Evolutionary conservation across 2,113 vertebrate genomes (phyloP), one percentile per base, ranked within the genome.

Genomic region (Alces alces): DNA sequence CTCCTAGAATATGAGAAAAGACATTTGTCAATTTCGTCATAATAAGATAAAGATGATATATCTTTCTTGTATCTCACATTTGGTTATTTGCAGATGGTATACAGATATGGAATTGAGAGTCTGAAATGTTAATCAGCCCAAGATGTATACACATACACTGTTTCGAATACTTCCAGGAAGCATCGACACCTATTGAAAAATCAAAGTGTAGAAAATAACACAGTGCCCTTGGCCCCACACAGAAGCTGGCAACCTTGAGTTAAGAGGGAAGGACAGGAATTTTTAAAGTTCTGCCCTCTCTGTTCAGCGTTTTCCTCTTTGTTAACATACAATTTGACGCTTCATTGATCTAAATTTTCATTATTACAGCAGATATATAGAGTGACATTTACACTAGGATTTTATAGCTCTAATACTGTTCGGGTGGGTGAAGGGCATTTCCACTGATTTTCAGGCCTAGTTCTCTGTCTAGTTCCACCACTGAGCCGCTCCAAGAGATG

Each of bases 261-360:
- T 45, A 73, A 95, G 39, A 36, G 13, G 47, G 21, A 73, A 94
- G 58, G 70, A 52, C 73, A 85, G 25, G n/a, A 64, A 86, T 70
- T 88, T 70, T 88, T 45, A 73, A 97, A 45, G 66, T 91, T 91
- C 84, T 83, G 4, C 16, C 79, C 10, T 89, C 43, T 95, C 28
- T 95, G 39, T 52, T 93, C 39, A 91, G 54, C 70, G 92, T 79
- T 73, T 96, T 33, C 43, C 52, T 54, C 3, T 88, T 89, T 55
- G 16, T 95, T 91, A 54, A 27, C 30, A 93, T 13, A 92, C 58
- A 89, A 39, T 96, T 83, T 76, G 80, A 95, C 2, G 17, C 70
- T 79, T 95, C 93, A 78, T 39, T 92, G 61, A 15, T 83, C 89
- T 93, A 92, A 60, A 39, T 91, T 93, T 87, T 80, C 60, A 82